Evolutionary conservation across 2,797 vertebrate genomes (phyloP), one percentile per base, ranked within the genome.

Genomic region (Lithobates pipiens): DNA sequence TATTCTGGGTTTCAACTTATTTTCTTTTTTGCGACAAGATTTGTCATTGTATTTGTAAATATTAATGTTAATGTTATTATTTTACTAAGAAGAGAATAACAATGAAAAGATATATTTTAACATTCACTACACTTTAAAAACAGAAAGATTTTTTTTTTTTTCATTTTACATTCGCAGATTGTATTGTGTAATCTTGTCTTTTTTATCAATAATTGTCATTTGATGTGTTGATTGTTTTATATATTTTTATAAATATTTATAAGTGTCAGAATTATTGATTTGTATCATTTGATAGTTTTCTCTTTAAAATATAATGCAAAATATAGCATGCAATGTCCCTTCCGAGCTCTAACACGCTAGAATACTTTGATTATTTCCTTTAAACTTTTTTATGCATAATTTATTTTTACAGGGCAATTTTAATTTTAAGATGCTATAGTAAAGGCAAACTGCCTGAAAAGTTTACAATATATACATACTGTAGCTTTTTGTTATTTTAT

Each of bases 181-280:
- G 23, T 42, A 23, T 2, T 71, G 21, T 39, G 11, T 34, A 65
- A 39, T 36, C 34, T 65, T 67, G 75, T 15, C 29, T 44, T 25
- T 77, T n/a, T 77, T n/a, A n/a, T 67, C 34, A 67, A 23, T 77
- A 77, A 77, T 67, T 54, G 57, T 23, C 13, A 67, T 77, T 77
- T 67, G 57, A 77, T 77, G 57, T 77, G 57, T 65, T 77, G 34
- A 77, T 77, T 77, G 67, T 27, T 77, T 36, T 63, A 34, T 63
- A 34, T 63, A 77, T 65, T 76, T 76, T 76, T 61, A 11, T 23
- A 32, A 29, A 7, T 27, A 76, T 76, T 76, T 57, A 57, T 76
- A 25, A 61, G 32, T 76, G 74, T 76, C 74, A 27, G 27, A 76
- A 76, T 54, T 50, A 76, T 76, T 32, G 44, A 76, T 76, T 76